These are phyloP conservation scores for Danio albolineatus DNA, from an alignment of 2,797 vertebrate species.

Conservation along the genomic window DNA sequence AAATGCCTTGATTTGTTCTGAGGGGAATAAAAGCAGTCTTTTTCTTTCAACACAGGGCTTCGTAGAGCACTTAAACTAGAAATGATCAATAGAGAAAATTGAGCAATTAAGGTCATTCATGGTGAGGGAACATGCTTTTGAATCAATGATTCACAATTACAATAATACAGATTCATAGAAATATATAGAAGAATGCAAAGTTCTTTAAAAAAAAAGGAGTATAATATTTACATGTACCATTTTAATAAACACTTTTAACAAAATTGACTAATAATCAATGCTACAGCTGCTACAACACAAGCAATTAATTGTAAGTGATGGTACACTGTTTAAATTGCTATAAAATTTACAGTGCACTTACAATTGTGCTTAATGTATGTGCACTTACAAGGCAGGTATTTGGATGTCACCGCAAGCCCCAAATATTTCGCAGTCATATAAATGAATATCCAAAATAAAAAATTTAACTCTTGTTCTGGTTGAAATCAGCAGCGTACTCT, in stretches of 20 bases:
- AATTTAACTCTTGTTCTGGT: too few relatives aligned
- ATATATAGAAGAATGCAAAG: background rate
- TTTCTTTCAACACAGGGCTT: constrained; percentile 69
- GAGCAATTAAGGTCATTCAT: constrained; percentile 64
- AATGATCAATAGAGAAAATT: constrained; percentile 63
- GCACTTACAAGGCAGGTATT: too few relatives aligned
- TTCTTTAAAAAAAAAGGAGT: background rate
- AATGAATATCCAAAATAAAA: too few relatives aligned
- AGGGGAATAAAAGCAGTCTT: constrained; percentile 65
- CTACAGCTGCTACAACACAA: background rate
- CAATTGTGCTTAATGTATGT: too few relatives aligned
- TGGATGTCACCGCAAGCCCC: too few relatives aligned
- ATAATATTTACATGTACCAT: background rate
- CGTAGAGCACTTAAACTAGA: constrained; percentile 66
- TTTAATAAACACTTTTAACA: background rate
- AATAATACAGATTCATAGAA: background rate
- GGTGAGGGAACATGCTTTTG: constrained; percentile 9
- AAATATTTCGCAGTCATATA: too few relatives aligned
- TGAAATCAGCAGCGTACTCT: too few relatives aligned
- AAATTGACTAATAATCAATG: background rate
- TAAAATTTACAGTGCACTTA: too few relatives aligned
- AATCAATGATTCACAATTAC: constrained; percentile 8
- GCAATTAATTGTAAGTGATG: background rate
- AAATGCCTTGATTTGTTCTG: background rate
- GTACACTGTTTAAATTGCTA: too few relatives aligned